Conservation (phyloP, 2,797 vertebrate genomes). For the Urocyon cinereoargenteus region DNA sequence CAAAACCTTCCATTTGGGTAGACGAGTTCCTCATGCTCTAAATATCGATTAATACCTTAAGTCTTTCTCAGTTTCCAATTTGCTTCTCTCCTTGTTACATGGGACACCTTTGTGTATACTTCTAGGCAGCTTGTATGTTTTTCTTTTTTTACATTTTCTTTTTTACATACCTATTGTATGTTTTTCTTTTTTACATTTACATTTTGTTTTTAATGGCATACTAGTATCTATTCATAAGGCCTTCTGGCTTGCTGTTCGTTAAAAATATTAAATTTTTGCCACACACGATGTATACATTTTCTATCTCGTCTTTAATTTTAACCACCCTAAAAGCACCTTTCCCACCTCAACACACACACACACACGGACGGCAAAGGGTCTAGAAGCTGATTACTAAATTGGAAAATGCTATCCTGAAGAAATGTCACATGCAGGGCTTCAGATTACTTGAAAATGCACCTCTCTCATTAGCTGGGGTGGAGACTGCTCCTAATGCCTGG, state of each 20-base stretch:
- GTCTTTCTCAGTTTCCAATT: not conserved
- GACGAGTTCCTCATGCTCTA: not conserved
- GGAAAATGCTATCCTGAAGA: conserved; percentile 49
- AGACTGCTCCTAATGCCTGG: not conserved
- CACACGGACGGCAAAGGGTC: not conserved
- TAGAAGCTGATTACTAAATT: not conserved
- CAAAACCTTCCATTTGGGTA: not conserved
- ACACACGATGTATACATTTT: not conserved
- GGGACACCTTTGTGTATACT: not conserved
- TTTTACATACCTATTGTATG: too few species aligned
- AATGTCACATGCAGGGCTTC: conserved; percentile 21
- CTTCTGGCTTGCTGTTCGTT: not conserved
- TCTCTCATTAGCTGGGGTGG: not conserved
- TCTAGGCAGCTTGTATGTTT: not conserved
- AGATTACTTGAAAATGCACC: conserved; percentile 27
- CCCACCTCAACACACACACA: not conserved
- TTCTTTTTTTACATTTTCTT: not conserved
- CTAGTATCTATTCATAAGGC: not conserved
- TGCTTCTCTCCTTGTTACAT: not conserved
- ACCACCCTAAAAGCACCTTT: not conserved
- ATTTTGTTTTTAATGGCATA: not conserved
- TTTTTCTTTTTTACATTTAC: not conserved
- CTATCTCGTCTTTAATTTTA: not conserved
- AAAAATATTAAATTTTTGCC: not conserved
- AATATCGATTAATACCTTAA: not conserved